A percentile compares a stretch with the other conserved stretches of the same genome.
phyloP scores from a whole-genome alignment of 2,888 invertebrate species.

The Andrena trimmerana region DNA sequence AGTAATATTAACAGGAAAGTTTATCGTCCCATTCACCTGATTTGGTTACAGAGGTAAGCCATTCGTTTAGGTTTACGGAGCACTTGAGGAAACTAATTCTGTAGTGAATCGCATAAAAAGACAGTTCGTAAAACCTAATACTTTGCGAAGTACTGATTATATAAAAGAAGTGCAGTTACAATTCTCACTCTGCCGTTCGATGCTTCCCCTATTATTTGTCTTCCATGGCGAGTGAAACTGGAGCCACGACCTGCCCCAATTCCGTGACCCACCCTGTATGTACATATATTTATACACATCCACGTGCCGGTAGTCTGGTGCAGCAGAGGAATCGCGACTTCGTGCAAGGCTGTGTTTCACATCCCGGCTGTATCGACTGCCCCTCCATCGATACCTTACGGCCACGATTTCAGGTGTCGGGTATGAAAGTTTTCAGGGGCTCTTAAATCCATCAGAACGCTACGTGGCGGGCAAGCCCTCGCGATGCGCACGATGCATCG shows the following conservation, averaged over 20 bases:
- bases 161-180: too few species aligned
- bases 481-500: constrained; percentile 30
- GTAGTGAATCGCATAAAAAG: too few species aligned
- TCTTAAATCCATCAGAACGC: constrained; percentile 43
- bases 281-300: constrained; percentile 40
- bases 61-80: too few species aligned
- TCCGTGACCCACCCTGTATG: background rate
- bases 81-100: too few species aligned
- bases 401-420: background rate
- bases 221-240: too few species aligned
- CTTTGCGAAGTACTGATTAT: too few species aligned
- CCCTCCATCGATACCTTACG: constrained; percentile 42
- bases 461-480: constrained; percentile 34
- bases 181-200: too few species aligned
- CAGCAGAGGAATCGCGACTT: constrained; percentile 57
- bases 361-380: constrained; percentile 49
- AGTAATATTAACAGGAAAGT: too few species aligned
- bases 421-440: constrained; percentile 28
- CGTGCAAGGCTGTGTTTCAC: constrained; percentile 54
- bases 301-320: constrained; percentile 56
- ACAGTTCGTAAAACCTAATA: too few species aligned
- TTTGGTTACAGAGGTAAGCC: too few species aligned
- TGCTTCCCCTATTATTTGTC: too few species aligned
- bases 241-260: background rate
- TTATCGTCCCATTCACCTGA: too few species aligned